Conservation (phyloP, 2,113 vertebrate species). For the Tenrec ecaudatus region DNA sequence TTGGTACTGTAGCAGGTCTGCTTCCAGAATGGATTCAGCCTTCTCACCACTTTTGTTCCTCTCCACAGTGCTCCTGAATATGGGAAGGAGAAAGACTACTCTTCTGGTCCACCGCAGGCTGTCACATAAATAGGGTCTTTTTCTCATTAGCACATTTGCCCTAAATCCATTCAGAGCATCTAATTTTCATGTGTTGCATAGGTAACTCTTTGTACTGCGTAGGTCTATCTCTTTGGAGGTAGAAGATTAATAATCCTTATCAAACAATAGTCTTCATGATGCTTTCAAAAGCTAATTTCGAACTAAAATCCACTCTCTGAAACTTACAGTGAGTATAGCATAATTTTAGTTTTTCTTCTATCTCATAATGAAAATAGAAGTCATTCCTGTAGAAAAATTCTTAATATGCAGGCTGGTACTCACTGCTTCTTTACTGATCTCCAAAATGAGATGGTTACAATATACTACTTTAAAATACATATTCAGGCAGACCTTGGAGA, state of each 20-base stretch:
- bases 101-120: not conserved
- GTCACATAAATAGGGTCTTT: not conserved
- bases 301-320: not conserved
- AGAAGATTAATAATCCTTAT: not conserved
- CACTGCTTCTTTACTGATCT: constrained; percentile 25
- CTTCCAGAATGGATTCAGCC: not conserved
- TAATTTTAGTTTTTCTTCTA: constrained; percentile 42
- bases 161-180: not conserved
- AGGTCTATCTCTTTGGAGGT: constrained; percentile 12
- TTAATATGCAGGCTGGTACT: not conserved
- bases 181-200: not conserved
- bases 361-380: constrained; percentile 51
- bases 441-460: not conserved
- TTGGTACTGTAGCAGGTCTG: not conserved
- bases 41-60: not conserved
- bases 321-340: not conserved
- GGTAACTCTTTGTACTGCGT: not conserved
- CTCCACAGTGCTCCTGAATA: rapidly evolving
- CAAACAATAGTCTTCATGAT: not conserved
- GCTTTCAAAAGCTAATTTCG: not conserved
- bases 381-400: not conserved
- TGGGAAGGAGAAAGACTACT: not conserved
- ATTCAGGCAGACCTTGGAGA: too few species aligned
- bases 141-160: not conserved
- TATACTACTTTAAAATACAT: not conserved